phyloP scores from a whole-genome alignment of 2,888 invertebrate species.

The Chouioia cunea region DNA sequence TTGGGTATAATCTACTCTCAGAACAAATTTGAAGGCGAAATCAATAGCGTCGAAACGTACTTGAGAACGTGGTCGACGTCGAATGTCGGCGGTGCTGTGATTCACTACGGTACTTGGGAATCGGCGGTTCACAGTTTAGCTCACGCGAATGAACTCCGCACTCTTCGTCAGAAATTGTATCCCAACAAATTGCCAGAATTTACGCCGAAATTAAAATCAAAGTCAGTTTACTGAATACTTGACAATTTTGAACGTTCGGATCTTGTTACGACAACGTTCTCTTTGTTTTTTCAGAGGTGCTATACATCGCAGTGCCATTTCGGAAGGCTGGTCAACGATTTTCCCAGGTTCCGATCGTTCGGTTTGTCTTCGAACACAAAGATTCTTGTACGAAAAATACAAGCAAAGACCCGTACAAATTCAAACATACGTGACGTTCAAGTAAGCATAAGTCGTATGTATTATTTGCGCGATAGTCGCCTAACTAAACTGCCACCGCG shows the following conservation, averaged over 20 bases:
- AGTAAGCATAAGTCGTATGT: conserved; percentile 50
- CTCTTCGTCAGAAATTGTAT: conserved; percentile 77
- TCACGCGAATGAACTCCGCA: conserved; percentile 74
- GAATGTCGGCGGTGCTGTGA: conserved; percentile 63
- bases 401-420: conserved; percentile 84
- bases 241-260: not conserved
- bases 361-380: conserved; percentile 85
- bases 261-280: conserved; percentile 18
- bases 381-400: conserved; percentile 77
- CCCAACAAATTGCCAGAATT: conserved; percentile 75
- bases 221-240: conserved; percentile 64
- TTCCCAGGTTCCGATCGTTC: conserved; percentile 89
- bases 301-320: conserved; percentile 70
- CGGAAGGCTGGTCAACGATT: conserved; percentile 77
- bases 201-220: conserved; percentile 73
- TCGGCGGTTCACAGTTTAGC: conserved; percentile 85
- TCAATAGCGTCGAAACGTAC: conserved; percentile 85
- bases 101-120: conserved; percentile 92
- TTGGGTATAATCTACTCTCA: conserved; percentile 85
- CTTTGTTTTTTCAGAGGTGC: conserved; percentile 64
- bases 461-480: not conserved
- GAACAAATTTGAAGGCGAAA: conserved; percentile 79
- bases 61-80: conserved; percentile 66
- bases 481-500: not conserved
- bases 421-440: conserved; percentile 78